Percentiles rank a stretch among this genome's conserved stretches.
These are phyloP conservation scores for Maccullochella peelii DNA, from an alignment of 2,113 vertebrate genomes.

Conservation along the genomic window DNA sequence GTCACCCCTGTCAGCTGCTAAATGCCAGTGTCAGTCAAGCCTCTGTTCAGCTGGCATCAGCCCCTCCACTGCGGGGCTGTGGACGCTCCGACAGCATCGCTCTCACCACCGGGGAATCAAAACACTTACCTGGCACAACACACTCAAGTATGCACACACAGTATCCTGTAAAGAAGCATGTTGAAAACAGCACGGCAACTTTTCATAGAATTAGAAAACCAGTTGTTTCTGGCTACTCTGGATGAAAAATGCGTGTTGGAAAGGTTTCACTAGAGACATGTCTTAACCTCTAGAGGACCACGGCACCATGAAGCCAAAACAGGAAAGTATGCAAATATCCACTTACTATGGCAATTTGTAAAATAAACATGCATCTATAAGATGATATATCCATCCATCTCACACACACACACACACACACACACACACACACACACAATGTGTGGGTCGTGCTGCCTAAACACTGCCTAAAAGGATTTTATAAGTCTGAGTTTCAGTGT, in stretches of 20 bases:
- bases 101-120: constrained; percentile 38
- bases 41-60: constrained; percentile 72
- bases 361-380: neutral
- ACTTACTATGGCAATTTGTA: neutral
- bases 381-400: neutral
- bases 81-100: constrained; percentile 26
- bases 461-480: constrained; percentile 7
- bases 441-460: constrained; percentile 28
- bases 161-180: neutral
- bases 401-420: neutral
- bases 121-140: constrained; percentile 57
- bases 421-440: neutral
- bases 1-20: constrained; percentile 75
- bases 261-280: neutral
- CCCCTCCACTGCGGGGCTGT: constrained; percentile 40
- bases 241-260: neutral
- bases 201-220: neutral
- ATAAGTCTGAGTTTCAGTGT: neutral
- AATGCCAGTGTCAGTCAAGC: constrained; percentile 81
- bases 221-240: neutral
- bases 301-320: neutral
- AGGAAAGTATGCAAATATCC: neutral
- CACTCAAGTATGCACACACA: neutral
- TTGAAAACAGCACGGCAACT: neutral
- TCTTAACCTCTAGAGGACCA: neutral